Evolutionary conservation across 2,888 invertebrate genomes (phyloP).

Genomic region (Xanthia icteritia): DNA sequence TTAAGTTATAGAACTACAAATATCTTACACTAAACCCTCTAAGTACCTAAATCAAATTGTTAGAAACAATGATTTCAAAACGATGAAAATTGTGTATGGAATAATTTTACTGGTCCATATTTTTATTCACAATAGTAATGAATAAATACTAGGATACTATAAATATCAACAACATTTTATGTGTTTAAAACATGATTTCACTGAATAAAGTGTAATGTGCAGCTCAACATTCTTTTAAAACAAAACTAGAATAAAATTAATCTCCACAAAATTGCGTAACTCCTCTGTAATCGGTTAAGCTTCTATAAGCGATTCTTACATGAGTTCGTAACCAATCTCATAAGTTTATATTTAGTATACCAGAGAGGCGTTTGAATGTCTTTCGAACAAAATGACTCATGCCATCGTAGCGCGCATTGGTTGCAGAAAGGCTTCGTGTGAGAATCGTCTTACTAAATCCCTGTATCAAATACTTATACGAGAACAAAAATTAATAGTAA

Average conservation of each 20-base stretch:
- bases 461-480: slow-evolving; percentile 48
- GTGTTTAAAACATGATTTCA: slow-evolving; percentile 22
- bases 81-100: slow-evolving; percentile 26
- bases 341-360: slow-evolving; percentile 9
- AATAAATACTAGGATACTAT: slow-evolving; percentile 42
- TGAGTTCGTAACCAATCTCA: slow-evolving; percentile 13
- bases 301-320: slow-evolving; percentile 21
- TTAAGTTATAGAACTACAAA: slow-evolving; percentile 62
- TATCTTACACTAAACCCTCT: slow-evolving; percentile 64
- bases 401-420: slow-evolving; percentile 13
- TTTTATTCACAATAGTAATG: slow-evolving; percentile 31
- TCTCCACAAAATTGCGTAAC: slow-evolving; percentile 11
- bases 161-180: slow-evolving; percentile 19
- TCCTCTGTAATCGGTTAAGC: slow-evolving; percentile 22
- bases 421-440: slow-evolving; percentile 27
- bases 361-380: slow-evolving; percentile 7
- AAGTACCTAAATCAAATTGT: slow-evolving; percentile 61
- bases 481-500: slow-evolving; percentile 37
- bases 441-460: slow-evolving; percentile 50
- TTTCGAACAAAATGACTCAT: slow-evolving; percentile 13
- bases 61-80: slow-evolving; percentile 42
- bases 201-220: slow-evolving; percentile 30
- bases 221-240: slow-evolving; percentile 8
- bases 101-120: slow-evolving; percentile 46
- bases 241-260: slow-evolving; percentile 17